These are phyloP conservation scores for Channa maculata DNA, from an alignment of 2,113 vertebrate genomes.

Conservation along the genomic window DNA sequence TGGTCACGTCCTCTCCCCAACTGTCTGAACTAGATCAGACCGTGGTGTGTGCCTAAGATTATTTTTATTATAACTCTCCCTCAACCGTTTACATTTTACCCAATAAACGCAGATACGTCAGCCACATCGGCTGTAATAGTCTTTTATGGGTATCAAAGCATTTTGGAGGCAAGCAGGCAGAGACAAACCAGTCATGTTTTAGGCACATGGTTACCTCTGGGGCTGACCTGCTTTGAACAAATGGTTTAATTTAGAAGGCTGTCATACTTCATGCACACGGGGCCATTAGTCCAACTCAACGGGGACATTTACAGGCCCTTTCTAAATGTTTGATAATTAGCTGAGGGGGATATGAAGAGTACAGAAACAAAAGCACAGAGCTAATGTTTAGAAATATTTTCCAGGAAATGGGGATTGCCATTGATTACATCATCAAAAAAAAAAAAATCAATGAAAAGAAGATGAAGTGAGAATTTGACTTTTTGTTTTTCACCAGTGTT, in stretches of 20 bases:
- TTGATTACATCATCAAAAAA: constrained; percentile 18
- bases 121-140: background rate
- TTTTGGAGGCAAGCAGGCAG: constrained; percentile 3
- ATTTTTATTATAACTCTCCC: too few relatives aligned
- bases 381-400: constrained; percentile 1
- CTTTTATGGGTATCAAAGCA: background rate
- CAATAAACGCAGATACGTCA: too few relatives aligned
- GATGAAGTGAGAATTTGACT: background rate
- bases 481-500: constrained; percentile 10
- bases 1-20: too few relatives aligned
- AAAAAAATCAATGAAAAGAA: background rate
- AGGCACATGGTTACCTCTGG: constrained; percentile 14
- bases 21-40: too few relatives aligned
- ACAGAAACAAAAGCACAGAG: constrained; percentile 3
- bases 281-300: constrained; percentile 40
- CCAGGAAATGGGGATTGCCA: background rate
- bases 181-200: constrained; percentile 7
- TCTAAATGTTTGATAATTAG: constrained; percentile 42
- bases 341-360: background rate
- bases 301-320: constrained; percentile 18
- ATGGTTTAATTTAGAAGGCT: constrained; percentile 52
- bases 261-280: constrained; percentile 48
- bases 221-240: constrained; percentile 50
- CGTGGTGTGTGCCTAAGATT: too few relatives aligned
- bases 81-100: too few relatives aligned